Evolutionary conservation across 2,113 vertebrate genomes (phyloP), one percentile per base, ranked within the genome.

Genomic region (Lophura nycthemera): DNA sequence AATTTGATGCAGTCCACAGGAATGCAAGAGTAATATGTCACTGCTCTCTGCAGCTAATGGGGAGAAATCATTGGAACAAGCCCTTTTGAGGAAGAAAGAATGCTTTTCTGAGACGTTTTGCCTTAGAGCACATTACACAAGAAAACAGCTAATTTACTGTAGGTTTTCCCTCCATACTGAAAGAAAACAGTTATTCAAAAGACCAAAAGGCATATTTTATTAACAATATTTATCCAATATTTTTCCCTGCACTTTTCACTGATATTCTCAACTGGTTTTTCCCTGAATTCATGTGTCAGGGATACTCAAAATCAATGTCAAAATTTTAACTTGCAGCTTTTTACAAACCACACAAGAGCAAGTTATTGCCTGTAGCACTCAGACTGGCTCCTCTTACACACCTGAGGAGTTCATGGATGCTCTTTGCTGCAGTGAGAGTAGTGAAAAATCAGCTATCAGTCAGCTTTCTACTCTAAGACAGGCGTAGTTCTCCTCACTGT

Each of bases 1-100:
- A 90, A 91, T 89, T 92, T 94, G 86, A 93, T 92, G 83, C 80
- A 72, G 92, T 74, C 77, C 74, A 75, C 91, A 91, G 80, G 92
- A 96, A 96, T 88, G 91, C 75, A 90, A 86, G 92, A 90, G 75
- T 83, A 88, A 70, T 61, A 60, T 77, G 79, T 89, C 88, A 57
- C 38, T 90, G 75, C 88, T 88, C 57, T 91, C 52, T 64, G 43
- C 66, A 65, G 73, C 69, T 91, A 72, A 95, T 84, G 89, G 94
- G 94, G 93, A 70, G 67, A 92, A 86, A 69, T 54, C 75, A 73
- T 64, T 48, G 10, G 48, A 83, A 50, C 59, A 72, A 93, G 61
- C 24, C 27, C 27, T 82, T 88, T 54, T 40, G 13, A 83, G 74
- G 27, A 30, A 88, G 34, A 60, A 83, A 60, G 34, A 71, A 69